phyloP scores from a whole-genome alignment of 92 coral and sea anemone species.

The Nematostella vectensis region DNA sequence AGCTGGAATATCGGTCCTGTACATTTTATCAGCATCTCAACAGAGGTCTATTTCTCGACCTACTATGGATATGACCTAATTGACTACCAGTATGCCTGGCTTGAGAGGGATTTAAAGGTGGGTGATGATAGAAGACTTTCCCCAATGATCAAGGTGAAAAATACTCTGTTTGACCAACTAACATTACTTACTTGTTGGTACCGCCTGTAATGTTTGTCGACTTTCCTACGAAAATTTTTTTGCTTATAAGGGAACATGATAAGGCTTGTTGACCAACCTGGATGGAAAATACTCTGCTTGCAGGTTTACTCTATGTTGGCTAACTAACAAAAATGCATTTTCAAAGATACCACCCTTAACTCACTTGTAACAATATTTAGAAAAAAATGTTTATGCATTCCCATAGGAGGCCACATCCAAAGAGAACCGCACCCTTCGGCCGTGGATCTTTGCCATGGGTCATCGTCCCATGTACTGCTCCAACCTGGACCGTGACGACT shows the following conservation, averaged over 20 bases:
- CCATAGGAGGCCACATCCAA: constrained; percentile 69
- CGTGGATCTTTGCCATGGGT: constrained; percentile 94
- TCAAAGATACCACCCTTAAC: too few relatives aligned
- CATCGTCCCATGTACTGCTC: constrained; percentile 98
- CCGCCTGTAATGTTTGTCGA: too few relatives aligned
- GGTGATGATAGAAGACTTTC: too few relatives aligned
- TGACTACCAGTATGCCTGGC: constrained; percentile 73
- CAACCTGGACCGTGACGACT: constrained; percentile 64
- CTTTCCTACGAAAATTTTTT: too few relatives aligned
- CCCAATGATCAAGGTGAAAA: neutral
- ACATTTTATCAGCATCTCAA: constrained; percentile 80
- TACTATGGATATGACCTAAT: constrained; percentile 67
- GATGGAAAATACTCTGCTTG: too few relatives aligned
- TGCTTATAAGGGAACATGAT: too few relatives aligned
- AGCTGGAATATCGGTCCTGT: constrained; percentile 93
- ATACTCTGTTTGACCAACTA: neutral
- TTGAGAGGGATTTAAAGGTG: constrained; percentile 70
- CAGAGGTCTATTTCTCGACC: constrained; percentile 79
- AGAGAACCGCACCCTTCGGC: constrained; percentile 69
- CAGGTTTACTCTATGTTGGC: too few relatives aligned
- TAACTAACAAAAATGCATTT: too few relatives aligned
- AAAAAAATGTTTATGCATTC: too few relatives aligned
- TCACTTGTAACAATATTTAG: too few relatives aligned
- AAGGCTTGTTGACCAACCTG: too few relatives aligned
- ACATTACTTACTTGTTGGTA: too few relatives aligned